Evolutionary conservation across 2,113 vertebrate species (phyloP), one percentile per base, ranked within the genome.

Genomic region (Phylloscopus trochiloides): DNA sequence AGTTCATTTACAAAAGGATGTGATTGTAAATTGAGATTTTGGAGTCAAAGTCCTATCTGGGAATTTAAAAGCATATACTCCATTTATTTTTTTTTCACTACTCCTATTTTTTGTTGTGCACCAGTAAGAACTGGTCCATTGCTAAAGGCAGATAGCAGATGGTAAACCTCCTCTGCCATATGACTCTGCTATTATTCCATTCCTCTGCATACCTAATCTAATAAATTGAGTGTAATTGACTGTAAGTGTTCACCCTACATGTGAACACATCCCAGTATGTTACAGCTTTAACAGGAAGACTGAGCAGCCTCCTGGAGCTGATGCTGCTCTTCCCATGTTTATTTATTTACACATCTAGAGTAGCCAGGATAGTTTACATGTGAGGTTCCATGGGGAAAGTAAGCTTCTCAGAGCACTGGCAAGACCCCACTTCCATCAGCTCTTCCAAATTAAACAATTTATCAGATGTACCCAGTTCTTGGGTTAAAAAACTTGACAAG

Each of bases 71-170:
- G 40, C 38, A 5, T 81, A 52, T 51, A 68, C 21, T 34, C 32
- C 6, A 15, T 73, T 90, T 61, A 45, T 48, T 90, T 94, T 91
- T 93, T 62, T 93, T 94, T 58, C 26, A 57, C 54, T 68, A 8
- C 16, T 86, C 43, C 12, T 73, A 70, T 91, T 89, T 90, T 84
- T 72, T 72, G 36, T 18, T 81, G 63, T 63, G 58, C 83, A 48
- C 32, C 31, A 42, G 31, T 74, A 7, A 94, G 77, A 96, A 88
- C 42, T 78, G 36, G 59, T 67, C 63, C 40, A 36, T 43, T 75
- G 92, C 93, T 95, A 92, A 96, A 86, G 90, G 92, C 96, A 85
- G 58, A 45, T 62, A 92, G 78, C 95, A 96, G 88, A 93, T 94
- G 91, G 94, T 45, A 89, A 91, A 84, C 12, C 73, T 51, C 75